Evolutionary conservation across 2,797 vertebrate species (phyloP).

Genomic region (Poeciliopsis presidionis): DNA sequence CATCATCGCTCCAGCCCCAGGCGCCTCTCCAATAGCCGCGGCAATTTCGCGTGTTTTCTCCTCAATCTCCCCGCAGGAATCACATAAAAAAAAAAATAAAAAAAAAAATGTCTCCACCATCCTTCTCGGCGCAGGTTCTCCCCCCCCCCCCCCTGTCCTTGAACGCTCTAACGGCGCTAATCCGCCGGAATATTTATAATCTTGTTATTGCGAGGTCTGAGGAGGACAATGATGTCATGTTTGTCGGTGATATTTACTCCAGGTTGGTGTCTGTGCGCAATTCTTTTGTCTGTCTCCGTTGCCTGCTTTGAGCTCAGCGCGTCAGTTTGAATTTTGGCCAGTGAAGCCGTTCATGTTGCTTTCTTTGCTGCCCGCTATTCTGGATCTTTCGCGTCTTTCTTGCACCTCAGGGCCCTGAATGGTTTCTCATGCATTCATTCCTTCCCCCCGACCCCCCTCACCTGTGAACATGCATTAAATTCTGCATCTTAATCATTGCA

Average conservation of each 20-base stretch:
- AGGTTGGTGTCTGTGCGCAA: not conserved
- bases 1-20: constrained; percentile 16
- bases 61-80: constrained; percentile 6
- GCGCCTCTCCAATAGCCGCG: constrained; percentile 19
- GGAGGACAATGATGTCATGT: constrained; percentile 9
- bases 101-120: constrained; percentile 45
- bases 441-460: too few relatives aligned
- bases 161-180: constrained; percentile 45
- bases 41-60: constrained; percentile 12
- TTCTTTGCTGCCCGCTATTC: constrained; percentile 43
- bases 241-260: constrained; percentile 11
- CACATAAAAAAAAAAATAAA: not conserved
- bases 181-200: constrained; percentile 61
- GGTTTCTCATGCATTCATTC: not conserved
- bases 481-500: not conserved
- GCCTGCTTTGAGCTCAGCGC: constrained; percentile 16
- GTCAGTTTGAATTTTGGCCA: constrained; percentile 5
- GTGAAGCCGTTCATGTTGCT: not conserved
- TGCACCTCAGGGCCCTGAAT: constrained; percentile 34
- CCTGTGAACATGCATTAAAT: not conserved
- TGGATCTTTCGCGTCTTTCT: constrained; percentile 66
- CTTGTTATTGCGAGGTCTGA: constrained; percentile 42
- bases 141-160: not conserved
- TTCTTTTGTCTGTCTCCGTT: constrained; percentile 41
- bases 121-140: constrained; percentile 26